Evolutionary conservation across 2,888 invertebrate species (phyloP), one percentile per base, ranked within the genome.

Genomic region (Scaptomyza caliginosa): DNA sequence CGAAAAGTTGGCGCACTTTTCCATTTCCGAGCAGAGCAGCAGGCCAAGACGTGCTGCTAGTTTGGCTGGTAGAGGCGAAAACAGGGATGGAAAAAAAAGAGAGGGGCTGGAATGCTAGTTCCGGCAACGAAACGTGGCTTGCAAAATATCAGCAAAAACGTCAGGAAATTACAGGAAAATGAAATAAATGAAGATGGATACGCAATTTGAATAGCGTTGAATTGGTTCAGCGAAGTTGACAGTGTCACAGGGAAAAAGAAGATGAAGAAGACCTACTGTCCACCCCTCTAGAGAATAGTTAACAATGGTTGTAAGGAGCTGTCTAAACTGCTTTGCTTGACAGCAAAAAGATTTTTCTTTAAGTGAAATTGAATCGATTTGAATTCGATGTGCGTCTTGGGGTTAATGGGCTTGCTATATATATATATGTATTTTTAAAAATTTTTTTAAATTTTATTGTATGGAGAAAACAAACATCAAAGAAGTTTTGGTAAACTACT

Each of bases 111-210:
- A 11, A 30, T 40, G 57, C 34, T 49, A 51, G 56, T 57, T 67
- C 48, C 67, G 46, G 36, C 23, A 42, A 57, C 32, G 32, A 34
- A 34, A 16, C 57, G 56, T 45, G 71, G 54, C 26, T 51, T 26
- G 56, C 63, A 65, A 45, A 67, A 72, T 77, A 80, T 86, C 75
- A 64, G 81, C 73, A 84, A 78, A 86, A 83, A 74, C 75, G 71
- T 84, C 73, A 84, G 86, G 86, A 83, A 86, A 83, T 83, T 83
- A 83, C 84, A 81, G 84, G 84, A 83, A 83, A 83, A 83, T 86
- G 81, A 83, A 86, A 86, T 86, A 83, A 83, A 83, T 83, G 84
- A 86, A 83, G 86, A 86, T 84, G 75, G 81, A 83, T 83, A 84
- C 78, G 86, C 86, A 84, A 81, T 86, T 83, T 86, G 86, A 84